These are phyloP conservation scores for Lepilemur ruficaudatus DNA, from an alignment of 2,797 vertebrate species.

Conservation along the genomic window DNA sequence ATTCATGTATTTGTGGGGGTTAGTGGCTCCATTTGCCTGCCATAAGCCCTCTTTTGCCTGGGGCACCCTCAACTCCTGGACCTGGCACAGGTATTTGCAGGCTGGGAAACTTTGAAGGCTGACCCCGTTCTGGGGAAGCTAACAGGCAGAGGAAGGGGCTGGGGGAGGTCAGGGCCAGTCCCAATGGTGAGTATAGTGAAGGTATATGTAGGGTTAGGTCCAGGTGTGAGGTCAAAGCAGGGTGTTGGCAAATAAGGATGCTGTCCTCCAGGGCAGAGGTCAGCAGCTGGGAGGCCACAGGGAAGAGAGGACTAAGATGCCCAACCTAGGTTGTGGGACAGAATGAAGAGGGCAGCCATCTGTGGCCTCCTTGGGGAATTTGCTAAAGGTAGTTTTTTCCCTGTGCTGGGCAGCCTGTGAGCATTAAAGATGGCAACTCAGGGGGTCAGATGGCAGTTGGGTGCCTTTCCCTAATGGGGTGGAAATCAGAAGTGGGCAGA, in stretches of 20 bases:
- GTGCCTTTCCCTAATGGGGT: not conserved
- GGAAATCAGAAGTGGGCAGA: slow-evolving; percentile 33
- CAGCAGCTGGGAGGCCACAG: not conserved
- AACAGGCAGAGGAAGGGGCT: not conserved
- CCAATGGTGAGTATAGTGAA: not conserved
- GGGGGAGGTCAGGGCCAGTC: not conserved
- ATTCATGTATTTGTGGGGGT: not conserved
- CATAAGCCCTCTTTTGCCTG: not conserved
- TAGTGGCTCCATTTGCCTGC: not conserved
- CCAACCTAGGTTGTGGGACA: not conserved
- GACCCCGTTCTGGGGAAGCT: not conserved
- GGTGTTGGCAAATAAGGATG: not conserved
- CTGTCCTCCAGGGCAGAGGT: not conserved
- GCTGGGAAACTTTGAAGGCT: not conserved
- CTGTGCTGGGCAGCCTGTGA: not conserved
- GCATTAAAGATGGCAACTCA: not conserved
- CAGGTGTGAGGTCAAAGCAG: slow-evolving; percentile 20
- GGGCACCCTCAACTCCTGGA: not conserved
- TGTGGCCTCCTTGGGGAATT: not conserved
- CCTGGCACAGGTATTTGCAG: not conserved
- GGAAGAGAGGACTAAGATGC: not conserved
- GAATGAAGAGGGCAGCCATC: not conserved
- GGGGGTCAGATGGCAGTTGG: not conserved
- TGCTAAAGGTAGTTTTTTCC: not conserved
- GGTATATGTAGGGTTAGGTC: not conserved